phyloP scores from a whole-genome alignment of 2,888 invertebrate genomes.

The Lasioglossum malachurum region DNA sequence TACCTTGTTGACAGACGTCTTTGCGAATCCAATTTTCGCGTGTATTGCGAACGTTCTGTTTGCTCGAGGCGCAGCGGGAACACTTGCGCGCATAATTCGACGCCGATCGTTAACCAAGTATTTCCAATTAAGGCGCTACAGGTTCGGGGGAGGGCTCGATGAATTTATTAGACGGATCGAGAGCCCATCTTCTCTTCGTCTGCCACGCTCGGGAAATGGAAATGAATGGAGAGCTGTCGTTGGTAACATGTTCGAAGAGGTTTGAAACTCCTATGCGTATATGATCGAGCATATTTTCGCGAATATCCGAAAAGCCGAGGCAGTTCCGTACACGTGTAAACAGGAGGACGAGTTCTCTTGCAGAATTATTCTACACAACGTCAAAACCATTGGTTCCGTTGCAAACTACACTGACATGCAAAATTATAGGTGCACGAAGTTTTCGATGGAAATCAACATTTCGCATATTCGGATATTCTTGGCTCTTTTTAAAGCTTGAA shows the following conservation, averaged over 20 bases:
- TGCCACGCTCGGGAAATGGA: background rate
- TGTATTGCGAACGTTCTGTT: background rate
- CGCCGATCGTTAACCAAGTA: slow-evolving; percentile 27
- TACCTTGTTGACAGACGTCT: background rate
- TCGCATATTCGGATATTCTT: slow-evolving; percentile 28
- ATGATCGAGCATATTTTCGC: background rate
- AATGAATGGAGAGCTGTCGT: slow-evolving; percentile 10
- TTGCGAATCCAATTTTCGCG: background rate
- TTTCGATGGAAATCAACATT: too few relatives aligned
- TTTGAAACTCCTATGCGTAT: background rate
- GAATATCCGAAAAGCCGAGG: background rate
- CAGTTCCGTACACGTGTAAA: background rate
- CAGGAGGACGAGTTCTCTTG: background rate
- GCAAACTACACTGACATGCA: too few relatives aligned
- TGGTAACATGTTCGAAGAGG: background rate
- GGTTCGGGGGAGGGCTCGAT: slow-evolving; percentile 20
- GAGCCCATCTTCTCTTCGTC: background rate
- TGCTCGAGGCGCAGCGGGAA: background rate
- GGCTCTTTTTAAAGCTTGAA: background rate
- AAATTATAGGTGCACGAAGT: too few relatives aligned
- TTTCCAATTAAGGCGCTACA: slow-evolving; percentile 39
- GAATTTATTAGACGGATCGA: slow-evolving; percentile 49
- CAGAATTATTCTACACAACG: background rate
- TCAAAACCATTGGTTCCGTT: too few relatives aligned
- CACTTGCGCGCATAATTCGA: slow-evolving; percentile 29